Evolutionary conservation across 2,888 invertebrate genomes (phyloP), one percentile per base, ranked within the genome.

Genomic region (Stenurella melanura): DNA sequence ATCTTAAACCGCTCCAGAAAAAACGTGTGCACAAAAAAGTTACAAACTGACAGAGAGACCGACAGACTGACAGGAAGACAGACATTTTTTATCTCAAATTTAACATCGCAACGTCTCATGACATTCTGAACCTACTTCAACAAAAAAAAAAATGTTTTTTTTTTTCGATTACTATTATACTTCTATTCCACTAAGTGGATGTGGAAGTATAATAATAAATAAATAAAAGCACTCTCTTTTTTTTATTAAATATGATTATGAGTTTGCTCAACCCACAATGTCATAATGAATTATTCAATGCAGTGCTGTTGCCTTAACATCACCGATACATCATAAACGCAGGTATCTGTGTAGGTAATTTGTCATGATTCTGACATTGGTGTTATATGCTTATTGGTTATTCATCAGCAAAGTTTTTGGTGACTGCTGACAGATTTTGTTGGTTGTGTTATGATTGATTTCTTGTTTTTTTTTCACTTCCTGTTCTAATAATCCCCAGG

Each of bases 401-500:
- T 69, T 69, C 69, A 69, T 69, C 69, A 50, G 38, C 34, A 56
- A 60, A 70, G 42, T 70, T 70, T 70, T 70, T 70, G 60, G 70
- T 21, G 50, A 70, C 58, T 60, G 15, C 11, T 60, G 58, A 70
- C 70, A 70, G 70, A 60, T 70, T 70, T 70, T 26, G 57, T 30
- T 69, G 30, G 69, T 58, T 57, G 58, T 38, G 38, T 42, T 19
- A 60, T 70, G 70, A 70, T 70, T 60, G 70, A 60, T 70, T 21
- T 61, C 60, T 60, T 19, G 11, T 42, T 70, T 15, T 42, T 58
- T 56, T 58, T n/a, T 2, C 5, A 18, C 34, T 69, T 57, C 69
- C 64, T 38, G 64, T 15, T 21, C 50, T 30, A n/a, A 30, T 61
- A 30, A 21, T 61, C 26, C 26, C 10, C 15, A 26, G 9, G 61